Base-by-base conservation (phyloP, 2,113 vertebrate genomes). In the Potamarius usumacintae region DNA sequence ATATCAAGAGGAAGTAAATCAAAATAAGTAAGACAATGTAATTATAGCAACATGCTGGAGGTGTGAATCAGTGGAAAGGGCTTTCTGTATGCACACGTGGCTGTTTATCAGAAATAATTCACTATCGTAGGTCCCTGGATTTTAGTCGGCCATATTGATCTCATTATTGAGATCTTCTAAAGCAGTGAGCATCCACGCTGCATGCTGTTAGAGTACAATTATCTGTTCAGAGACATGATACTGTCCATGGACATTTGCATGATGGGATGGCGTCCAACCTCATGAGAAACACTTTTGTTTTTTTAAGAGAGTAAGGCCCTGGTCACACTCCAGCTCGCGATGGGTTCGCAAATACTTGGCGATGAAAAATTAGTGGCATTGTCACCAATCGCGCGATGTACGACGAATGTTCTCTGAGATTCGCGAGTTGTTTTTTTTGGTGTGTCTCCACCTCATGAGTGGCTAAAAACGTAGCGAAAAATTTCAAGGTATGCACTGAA, bases 11-110 rank as follows among this genome's bases (percentile, higher is more conserved):
- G 67, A 71, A 30, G 57, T 57, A 82, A 84, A 80, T 77, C 58
- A 57, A 48, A 86, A 84, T 72, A 71, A 85, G 88, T 82, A 84
- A 77, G 86, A 90, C 69, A 42, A 34, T 25, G 65, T 27, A 65
- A 86, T 87, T 89, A 60, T 22, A 80, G 84, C 63, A 25, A 30
- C 22, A 52, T n/a, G 4, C 42, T 42, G 42, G 42, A n/a, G 11
- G 34, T 78, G 20, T 50, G 69, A 42, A 42, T 42, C 42, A 42
- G 42, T 42, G 69, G 8, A 72, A 74, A 72, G 25, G 53, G 9
- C 52, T 58, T 53, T 42, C 53, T 27, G 78, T 52, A 14, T 30
- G 67, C 22, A 14, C 48, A 20, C 52, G 12, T 60, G 60, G 30
- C 22, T 53, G 14, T 27, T 22, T 57, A 27, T 71, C 50, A 34